Evolutionary conservation across 2,113 vertebrate species (phyloP).

Genomic region (Grus americana): DNA sequence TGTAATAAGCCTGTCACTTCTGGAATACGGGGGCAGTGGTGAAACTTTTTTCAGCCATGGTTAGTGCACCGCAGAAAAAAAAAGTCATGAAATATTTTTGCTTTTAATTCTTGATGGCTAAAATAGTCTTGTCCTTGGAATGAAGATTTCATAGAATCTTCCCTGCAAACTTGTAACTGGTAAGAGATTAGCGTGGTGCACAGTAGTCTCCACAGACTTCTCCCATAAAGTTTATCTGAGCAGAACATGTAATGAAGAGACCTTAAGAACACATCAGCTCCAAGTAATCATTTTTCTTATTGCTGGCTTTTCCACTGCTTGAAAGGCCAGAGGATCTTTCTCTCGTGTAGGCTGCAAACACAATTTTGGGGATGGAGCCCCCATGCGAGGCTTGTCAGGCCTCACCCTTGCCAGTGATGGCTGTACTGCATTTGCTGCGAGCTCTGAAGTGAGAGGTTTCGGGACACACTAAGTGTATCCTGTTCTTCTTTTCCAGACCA

Average conservation of each 20-base stretch:
- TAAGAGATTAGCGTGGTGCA: background rate
- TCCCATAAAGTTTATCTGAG: background rate
- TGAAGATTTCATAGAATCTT: background rate
- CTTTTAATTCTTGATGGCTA: background rate
- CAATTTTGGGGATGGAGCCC: background rate
- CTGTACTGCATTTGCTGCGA: background rate
- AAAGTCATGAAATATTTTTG: background rate
- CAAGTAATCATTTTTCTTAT: background rate
- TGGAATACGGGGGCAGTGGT: background rate
- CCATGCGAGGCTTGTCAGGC: background rate
- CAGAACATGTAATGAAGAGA: background rate
- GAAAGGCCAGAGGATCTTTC: background rate
- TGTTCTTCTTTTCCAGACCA: conserved; percentile 79
- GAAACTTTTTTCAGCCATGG: background rate
- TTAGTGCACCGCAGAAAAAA: background rate
- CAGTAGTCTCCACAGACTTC: background rate
- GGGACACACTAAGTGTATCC: background rate
- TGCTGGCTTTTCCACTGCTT: background rate
- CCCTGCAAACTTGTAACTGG: background rate
- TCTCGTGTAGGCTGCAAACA: background rate
- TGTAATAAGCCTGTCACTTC: background rate
- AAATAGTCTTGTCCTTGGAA: background rate
- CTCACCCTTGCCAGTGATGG: background rate
- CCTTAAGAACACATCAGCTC: background rate
- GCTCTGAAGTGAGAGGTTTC: background rate